phyloP scores from a whole-genome alignment of 2,797 vertebrate species.

The Neomorphus geoffroyi region DNA sequence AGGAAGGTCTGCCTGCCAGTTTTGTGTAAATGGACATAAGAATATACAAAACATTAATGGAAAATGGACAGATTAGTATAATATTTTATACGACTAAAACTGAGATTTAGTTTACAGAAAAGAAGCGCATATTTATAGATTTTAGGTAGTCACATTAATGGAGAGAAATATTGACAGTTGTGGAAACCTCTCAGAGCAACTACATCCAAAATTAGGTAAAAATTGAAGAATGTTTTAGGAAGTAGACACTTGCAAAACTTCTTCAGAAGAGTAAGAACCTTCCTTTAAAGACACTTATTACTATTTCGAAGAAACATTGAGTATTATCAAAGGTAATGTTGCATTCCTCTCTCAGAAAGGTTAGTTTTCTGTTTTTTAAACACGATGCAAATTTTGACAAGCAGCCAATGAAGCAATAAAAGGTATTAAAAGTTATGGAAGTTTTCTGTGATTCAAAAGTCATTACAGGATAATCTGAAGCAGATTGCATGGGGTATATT shows the following conservation, averaged over 20 bases:
- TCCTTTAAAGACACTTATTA: background rate
- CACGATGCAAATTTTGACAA: background rate
- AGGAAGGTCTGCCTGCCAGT: background rate
- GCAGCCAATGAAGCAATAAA: background rate
- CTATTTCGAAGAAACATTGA: background rate
- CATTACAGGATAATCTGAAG: background rate
- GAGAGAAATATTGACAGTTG: background rate
- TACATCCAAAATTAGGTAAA: background rate
- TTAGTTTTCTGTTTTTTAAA: background rate
- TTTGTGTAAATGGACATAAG: background rate
- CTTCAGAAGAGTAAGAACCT: background rate
- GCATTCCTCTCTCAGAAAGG: background rate
- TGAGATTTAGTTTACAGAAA: background rate
- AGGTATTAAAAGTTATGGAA: background rate
- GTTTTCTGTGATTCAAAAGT: background rate
- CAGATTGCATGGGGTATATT: background rate
- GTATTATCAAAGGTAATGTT: background rate
- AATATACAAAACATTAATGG: background rate
- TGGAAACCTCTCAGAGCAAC: background rate
- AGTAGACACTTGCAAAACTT: background rate
- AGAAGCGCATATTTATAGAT: background rate
- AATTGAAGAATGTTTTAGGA: background rate
- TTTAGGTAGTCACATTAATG: background rate
- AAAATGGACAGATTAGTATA: background rate
- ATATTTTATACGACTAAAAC: background rate